Percentiles rank a stretch among this genome's conserved stretches.
These are phyloP conservation scores for Aspidiotus rigidus DNA, from an alignment of 2,888 invertebrate species.

Conservation along the genomic window DNA sequence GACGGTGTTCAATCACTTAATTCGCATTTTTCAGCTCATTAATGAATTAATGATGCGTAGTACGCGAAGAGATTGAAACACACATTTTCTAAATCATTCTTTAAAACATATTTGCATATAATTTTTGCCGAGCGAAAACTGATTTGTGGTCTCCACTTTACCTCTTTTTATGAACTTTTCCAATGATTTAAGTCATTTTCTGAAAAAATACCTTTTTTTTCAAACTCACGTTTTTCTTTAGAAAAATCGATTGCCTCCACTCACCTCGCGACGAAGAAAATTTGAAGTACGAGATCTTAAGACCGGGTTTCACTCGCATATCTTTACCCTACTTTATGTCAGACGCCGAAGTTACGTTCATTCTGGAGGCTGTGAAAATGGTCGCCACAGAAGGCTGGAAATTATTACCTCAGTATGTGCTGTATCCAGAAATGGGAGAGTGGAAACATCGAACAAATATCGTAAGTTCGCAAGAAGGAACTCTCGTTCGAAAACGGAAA, in stretches of 20 bases:
- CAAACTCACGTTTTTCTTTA: not conserved
- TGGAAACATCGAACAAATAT: constrained; percentile 78
- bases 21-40: too few relatives aligned
- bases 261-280: constrained; percentile 47
- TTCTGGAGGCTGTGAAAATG: constrained; percentile 74
- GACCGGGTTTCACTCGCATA: constrained; percentile 78
- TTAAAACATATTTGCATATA: too few relatives aligned
- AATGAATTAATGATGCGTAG: too few relatives aligned
- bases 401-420: constrained; percentile 72
- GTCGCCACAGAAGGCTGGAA: constrained; percentile 85
- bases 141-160: not conserved
- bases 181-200: not conserved
- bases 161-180: not conserved
- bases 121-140: too few relatives aligned
- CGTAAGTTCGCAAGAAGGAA: constrained; percentile 39
- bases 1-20: too few relatives aligned
- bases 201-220: not conserved
- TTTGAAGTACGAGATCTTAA: constrained; percentile 56
- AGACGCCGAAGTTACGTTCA: constrained; percentile 67
- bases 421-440: constrained; percentile 81
- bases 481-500: not conserved
- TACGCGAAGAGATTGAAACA: too few relatives aligned
- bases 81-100: too few relatives aligned
- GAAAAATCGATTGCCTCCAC: constrained; percentile 48
- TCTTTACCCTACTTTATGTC: constrained; percentile 78